Evolutionary conservation across 2,888 invertebrate species (phyloP), one percentile per base, ranked within the genome.

Genomic region (Cordilura impudica): DNA sequence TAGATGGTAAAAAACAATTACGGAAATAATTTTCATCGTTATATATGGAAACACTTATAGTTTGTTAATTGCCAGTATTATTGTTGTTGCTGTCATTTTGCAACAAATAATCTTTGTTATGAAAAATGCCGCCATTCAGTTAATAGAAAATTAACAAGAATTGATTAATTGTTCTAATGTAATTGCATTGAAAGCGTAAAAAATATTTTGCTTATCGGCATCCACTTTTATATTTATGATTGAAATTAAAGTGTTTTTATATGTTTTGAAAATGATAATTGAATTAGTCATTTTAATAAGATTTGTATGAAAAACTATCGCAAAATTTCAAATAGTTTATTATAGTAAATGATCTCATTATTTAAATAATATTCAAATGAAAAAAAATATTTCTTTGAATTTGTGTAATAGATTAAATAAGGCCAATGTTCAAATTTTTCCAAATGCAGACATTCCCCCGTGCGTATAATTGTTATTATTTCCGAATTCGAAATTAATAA

Each of bases 1-100:
- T 35, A 21, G 2, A 31, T 16, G 43, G 21, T 16, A 26, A 18
- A n/a, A n/a, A n/a, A n/a, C n/a, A 10, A n/a, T 51, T 54, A 56
- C 61, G 54, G 60, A 72, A 67, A 49, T 19, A 49, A 61, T 67
- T 61, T 67, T 19, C 65, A 53, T 70, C 43, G 16, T 63, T 60
- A 63, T 63, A 51, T 58, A 65, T 65, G 31, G 18, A 61, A 58
- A 45, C 29, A 43, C 14, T 66, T 53, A 31, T n/a, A 61, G 26
- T 63, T 14, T 29, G 4, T 69, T 39, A 63, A 70, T 69, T 75
- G 47, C 16, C 1, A 49, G 1, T 67, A 49, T 63, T 39, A 10
- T 43, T 56, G 21, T 72, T 29, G 23, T 63, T 45, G 26, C 10
- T 39, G 35, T 54, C 4, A n/a, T 39, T 39, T 39, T 39, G 35